Percentiles rank a stretch among this genome's conserved stretches.
These are phyloP conservation scores for Tillus elongatus DNA, from an alignment of 2,888 invertebrate genomes.

Conservation along the genomic window DNA sequence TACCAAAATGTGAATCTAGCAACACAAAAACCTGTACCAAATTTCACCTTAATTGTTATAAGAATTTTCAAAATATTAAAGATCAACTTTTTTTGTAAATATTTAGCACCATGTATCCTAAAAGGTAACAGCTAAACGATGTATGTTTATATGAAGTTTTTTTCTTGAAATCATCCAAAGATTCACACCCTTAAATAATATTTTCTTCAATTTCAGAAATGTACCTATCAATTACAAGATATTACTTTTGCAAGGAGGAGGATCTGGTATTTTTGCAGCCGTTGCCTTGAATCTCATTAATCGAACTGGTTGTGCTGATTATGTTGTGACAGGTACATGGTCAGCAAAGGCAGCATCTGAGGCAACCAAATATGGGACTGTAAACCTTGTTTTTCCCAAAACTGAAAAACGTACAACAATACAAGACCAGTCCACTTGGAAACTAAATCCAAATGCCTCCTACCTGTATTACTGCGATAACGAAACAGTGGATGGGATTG, in stretches of 20 bases:
- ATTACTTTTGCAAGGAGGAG: constrained; percentile 91
- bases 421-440: constrained; percentile 71
- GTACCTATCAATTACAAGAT: constrained; percentile 91
- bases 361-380: constrained; percentile 86
- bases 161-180: too few species aligned
- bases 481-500: constrained; percentile 94
- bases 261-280: constrained; percentile 89
- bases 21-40: too few species aligned
- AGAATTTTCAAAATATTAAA: too few species aligned
- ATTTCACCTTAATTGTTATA: too few species aligned
- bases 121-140: too few species aligned
- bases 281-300: constrained; percentile 83
- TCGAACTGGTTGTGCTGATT: constrained; percentile 73
- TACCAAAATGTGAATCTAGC: too few species aligned
- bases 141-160: too few species aligned
- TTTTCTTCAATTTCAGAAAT: constrained; percentile 64
- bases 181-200: too few species aligned
- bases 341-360: constrained; percentile 93
- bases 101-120: too few species aligned
- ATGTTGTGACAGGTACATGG: constrained; percentile 86
- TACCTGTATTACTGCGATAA: constrained; percentile 96
- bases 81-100: too few species aligned
- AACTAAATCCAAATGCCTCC: constrained; percentile 78
- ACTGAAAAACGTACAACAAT: constrained; percentile 61
- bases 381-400: constrained; percentile 76